Percentiles rank a stretch among this genome's conserved stretches.
Evolutionary conservation across 1,140 invertebrate species (phyloP).

Genomic region (Lethrus apterus): DNA sequence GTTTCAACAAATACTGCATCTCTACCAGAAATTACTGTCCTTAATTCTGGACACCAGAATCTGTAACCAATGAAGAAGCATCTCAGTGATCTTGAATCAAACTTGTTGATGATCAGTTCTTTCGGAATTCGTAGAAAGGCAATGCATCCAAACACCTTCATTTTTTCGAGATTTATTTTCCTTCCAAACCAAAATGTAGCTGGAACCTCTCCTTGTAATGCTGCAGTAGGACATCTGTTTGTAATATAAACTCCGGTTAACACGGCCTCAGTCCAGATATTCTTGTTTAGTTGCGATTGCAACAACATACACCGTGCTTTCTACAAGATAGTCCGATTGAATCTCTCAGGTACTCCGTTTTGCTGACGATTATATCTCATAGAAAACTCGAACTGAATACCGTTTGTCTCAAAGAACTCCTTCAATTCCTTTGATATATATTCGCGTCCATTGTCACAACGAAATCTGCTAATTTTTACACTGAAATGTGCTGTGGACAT

Average conservation of each 20-base stretch:
- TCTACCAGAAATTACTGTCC: too few relatives aligned
- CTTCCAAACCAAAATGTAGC: too few relatives aligned
- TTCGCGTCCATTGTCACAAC: slow-evolving; percentile 22
- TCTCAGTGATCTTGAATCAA: too few relatives aligned
- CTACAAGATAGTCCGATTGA: slow-evolving; percentile 39
- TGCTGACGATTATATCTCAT: slow-evolving; percentile 39
- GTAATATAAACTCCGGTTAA: slow-evolving; percentile 19
- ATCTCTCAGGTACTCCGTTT: slow-evolving; percentile 41
- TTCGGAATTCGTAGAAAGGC: too few relatives aligned
- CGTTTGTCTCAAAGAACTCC: slow-evolving; percentile 14
- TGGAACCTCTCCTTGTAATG: too few relatives aligned
- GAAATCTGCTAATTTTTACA: not conserved
- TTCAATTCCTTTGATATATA: slow-evolving; percentile 18
- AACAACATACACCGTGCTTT: slow-evolving; percentile 36
- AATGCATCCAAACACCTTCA: too few relatives aligned
- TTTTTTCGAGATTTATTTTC: too few relatives aligned
- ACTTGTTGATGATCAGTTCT: too few relatives aligned
- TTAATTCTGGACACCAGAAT: too few relatives aligned
- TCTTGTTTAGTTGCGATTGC: slow-evolving; percentile 30
- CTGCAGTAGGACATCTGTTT: slow-evolving; percentile 19
- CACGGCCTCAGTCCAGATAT: slow-evolving; percentile 41
- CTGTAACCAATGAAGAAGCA: too few relatives aligned
- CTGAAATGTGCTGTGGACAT: not conserved
- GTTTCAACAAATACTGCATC: too few relatives aligned
- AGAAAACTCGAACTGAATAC: slow-evolving; percentile 29